Conservation (phyloP, 2,113 vertebrate species). For the Cynoglossus semilaevis region DNA sequence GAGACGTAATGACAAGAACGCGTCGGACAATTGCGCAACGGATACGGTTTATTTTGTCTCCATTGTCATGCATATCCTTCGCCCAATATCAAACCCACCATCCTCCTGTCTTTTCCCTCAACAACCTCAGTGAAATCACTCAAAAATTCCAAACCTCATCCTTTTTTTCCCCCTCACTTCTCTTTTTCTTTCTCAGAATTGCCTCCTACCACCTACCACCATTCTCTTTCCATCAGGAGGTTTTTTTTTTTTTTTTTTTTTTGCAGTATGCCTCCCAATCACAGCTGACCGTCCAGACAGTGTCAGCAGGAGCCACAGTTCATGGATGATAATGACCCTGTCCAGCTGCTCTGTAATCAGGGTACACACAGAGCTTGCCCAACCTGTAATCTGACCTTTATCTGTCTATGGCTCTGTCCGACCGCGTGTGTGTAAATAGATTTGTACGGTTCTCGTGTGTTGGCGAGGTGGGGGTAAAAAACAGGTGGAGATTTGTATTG, state of each 20-base stretch:
- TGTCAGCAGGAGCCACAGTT: constrained; percentile 57
- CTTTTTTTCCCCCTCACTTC: neutral
- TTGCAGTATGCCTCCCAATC: constrained; percentile 52
- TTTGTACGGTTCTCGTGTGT: constrained; percentile 12
- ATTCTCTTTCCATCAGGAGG: constrained; percentile 39
- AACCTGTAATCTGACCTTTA: constrained; percentile 8
- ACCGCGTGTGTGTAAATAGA: constrained; percentile 22
- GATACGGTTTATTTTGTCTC: neutral
- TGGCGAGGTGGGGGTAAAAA: neutral
- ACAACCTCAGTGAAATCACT: too few relatives aligned
- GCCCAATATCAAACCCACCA: constrained; percentile 35
- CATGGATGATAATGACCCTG: constrained; percentile 59
- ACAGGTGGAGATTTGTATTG: constrained; percentile 33
- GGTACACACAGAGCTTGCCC: constrained; percentile 26
- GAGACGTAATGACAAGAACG: constrained; percentile 54
- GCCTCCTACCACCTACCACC: constrained; percentile 14
- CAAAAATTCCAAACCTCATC: too few relatives aligned
- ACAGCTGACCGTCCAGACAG: constrained; percentile 47
- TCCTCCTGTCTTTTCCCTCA: neutral
- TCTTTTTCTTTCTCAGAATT: constrained; percentile 35
- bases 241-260: too few relatives aligned
- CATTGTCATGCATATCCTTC: constrained; percentile 3
- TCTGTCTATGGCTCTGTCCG: constrained; percentile 41
- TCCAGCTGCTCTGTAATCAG: constrained; percentile 41
- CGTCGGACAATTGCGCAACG: constrained; percentile 21